Percentiles rank a stretch among this genome's conserved stretches.
Evolutionary conservation across 2,797 vertebrate species (phyloP).

Genomic region (Eulemur albifrons): DNA sequence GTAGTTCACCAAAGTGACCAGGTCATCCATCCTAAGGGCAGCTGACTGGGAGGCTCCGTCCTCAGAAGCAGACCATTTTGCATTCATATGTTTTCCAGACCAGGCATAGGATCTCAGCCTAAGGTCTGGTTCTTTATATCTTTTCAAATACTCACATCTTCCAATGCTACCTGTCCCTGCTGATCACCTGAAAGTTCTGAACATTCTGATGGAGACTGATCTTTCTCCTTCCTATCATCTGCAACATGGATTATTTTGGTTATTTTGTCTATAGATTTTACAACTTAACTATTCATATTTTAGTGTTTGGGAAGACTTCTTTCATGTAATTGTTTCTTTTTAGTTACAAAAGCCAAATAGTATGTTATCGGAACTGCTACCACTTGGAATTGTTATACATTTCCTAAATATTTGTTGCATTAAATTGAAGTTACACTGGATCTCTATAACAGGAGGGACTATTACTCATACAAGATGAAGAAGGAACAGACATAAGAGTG

Average conservation of each 20-base stretch:
- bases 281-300: neutral
- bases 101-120: neutral
- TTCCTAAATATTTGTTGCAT: neutral
- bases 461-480: neutral
- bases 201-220: neutral
- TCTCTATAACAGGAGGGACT: neutral
- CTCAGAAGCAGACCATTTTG: neutral
- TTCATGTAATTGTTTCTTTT: neutral
- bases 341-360: neutral
- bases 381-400: neutral
- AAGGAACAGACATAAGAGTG: neutral
- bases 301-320: neutral
- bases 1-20: neutral
- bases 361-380: neutral
- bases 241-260: neutral
- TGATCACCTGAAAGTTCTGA: neutral
- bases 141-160: neutral
- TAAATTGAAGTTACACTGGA: neutral
- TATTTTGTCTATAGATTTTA: neutral
- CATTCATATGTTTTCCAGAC: neutral
- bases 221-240: neutral
- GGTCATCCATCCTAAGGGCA: neutral
- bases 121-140: neutral
- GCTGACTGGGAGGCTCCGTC: neutral
- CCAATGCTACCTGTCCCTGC: neutral